These are phyloP conservation scores for Rhynchotus rufescens DNA, from an alignment of 2,797 vertebrate genomes.

Conservation along the genomic window DNA sequence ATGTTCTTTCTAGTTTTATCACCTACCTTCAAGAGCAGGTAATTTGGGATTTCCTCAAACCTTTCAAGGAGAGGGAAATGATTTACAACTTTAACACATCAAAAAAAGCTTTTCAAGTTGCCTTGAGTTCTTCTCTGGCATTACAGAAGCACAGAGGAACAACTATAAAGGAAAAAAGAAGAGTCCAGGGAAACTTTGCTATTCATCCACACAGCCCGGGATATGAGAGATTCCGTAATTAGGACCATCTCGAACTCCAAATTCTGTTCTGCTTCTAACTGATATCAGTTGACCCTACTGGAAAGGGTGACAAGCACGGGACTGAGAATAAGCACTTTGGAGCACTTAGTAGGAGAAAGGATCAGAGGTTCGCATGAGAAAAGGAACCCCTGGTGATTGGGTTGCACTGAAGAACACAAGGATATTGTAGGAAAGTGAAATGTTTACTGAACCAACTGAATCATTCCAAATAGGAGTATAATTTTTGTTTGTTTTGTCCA, in stretches of 20 bases:
- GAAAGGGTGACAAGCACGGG: background rate
- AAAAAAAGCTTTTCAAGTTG: background rate
- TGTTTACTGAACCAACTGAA: background rate
- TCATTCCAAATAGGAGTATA: too few species aligned
- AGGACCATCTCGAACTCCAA: background rate
- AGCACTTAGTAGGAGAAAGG: fast-evolving
- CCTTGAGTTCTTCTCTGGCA: too few species aligned
- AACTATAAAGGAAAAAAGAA: background rate
- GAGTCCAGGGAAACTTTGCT: background rate
- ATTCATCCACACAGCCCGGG: background rate
- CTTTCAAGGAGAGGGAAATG: background rate
- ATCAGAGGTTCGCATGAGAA: background rate
- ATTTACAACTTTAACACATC: background rate
- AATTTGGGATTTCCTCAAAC: background rate
- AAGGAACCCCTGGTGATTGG: background rate
- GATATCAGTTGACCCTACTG: background rate
- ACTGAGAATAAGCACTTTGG: background rate
- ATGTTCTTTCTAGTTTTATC: slow-evolving; percentile 28
- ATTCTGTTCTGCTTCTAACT: background rate
- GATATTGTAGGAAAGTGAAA: background rate
- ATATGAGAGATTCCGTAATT: background rate
- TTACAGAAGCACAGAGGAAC: too few species aligned
- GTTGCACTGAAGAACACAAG: background rate
- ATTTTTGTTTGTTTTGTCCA: background rate
- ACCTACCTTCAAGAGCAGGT: background rate